Evolutionary conservation across 2,113 vertebrate genomes (phyloP).

Genomic region (Cavia aperea): DNA sequence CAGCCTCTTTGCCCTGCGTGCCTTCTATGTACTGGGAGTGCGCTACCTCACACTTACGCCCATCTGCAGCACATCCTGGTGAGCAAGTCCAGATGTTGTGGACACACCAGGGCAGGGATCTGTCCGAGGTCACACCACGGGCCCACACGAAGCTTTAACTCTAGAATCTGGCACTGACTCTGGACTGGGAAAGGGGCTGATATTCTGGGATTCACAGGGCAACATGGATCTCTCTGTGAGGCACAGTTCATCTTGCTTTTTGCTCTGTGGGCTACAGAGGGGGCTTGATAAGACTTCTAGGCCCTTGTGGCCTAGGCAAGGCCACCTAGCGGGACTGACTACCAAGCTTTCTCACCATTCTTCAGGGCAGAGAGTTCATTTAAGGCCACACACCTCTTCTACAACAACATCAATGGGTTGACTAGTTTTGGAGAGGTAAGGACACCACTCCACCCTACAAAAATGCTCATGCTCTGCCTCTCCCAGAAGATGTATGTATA

Average conservation of each 20-base stretch:
- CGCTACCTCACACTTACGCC: slow-evolving; percentile 92
- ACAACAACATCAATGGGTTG: slow-evolving; percentile 77
- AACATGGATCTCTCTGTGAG: not conserved
- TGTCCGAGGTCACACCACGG: not conserved
- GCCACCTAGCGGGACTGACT: not conserved
- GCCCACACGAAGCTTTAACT: not conserved
- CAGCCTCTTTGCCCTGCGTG: slow-evolving; percentile 85
- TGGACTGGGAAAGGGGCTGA: not conserved
- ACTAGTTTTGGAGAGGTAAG: slow-evolving; percentile 89
- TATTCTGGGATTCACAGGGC: not conserved
- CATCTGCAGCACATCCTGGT: slow-evolving; percentile 95
- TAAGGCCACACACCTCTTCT: slow-evolving; percentile 73
- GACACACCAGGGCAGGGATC: not conserved
- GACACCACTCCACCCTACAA: not conserved
- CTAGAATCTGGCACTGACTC: not conserved
- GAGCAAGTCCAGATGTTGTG: slow-evolving; percentile 49
- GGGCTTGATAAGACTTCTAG: not conserved
- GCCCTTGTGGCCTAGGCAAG: not conserved
- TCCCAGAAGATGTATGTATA: not conserved
- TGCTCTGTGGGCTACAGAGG: not conserved
- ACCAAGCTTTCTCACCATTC: not conserved
- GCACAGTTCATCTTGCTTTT: not conserved
- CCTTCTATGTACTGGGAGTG: slow-evolving; percentile 89
- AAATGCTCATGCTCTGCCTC: not conserved
- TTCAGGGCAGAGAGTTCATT: slow-evolving; percentile 88